Evolutionary conservation across 2,113 vertebrate species (phyloP).

Genomic region (Arenaria interpres): DNA sequence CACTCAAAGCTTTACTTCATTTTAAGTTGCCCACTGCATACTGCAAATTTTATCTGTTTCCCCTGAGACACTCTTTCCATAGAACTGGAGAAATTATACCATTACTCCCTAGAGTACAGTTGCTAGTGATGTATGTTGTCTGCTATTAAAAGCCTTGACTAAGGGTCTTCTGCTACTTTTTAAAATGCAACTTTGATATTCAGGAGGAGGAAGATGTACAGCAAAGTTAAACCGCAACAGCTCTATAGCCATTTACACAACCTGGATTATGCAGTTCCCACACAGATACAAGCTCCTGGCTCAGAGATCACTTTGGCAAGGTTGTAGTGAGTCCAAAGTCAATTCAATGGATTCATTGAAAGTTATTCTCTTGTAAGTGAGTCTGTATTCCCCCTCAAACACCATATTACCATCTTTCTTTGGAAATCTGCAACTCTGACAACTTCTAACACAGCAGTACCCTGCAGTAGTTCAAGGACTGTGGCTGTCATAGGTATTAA

Average conservation of each 20-base stretch:
- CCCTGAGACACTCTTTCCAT: neutral
- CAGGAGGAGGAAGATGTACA: neutral
- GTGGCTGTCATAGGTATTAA: neutral
- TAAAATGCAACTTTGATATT: neutral
- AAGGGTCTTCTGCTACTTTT: neutral
- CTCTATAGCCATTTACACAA: neutral
- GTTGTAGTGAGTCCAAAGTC: neutral
- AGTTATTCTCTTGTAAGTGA: fast-evolving
- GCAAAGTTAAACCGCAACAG: neutral
- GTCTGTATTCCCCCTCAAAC: neutral
- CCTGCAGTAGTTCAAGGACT: neutral
- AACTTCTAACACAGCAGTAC: neutral
- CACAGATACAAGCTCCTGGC: fast-evolving
- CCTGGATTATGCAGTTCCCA: fast-evolving
- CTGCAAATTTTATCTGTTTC: neutral
- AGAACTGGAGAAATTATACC: neutral
- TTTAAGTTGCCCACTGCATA: neutral
- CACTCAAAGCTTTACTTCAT: neutral
- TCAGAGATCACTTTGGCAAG: neutral
- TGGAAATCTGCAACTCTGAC: neutral
- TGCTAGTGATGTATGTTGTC: neutral
- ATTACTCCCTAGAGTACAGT: neutral
- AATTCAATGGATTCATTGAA: fast-evolving
- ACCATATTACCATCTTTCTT: neutral
- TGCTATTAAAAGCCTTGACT: neutral